Evolutionary conservation across 1,140 invertebrate genomes (phyloP), one percentile per base, ranked within the genome.

Genomic region (Drosophila teissieri): DNA sequence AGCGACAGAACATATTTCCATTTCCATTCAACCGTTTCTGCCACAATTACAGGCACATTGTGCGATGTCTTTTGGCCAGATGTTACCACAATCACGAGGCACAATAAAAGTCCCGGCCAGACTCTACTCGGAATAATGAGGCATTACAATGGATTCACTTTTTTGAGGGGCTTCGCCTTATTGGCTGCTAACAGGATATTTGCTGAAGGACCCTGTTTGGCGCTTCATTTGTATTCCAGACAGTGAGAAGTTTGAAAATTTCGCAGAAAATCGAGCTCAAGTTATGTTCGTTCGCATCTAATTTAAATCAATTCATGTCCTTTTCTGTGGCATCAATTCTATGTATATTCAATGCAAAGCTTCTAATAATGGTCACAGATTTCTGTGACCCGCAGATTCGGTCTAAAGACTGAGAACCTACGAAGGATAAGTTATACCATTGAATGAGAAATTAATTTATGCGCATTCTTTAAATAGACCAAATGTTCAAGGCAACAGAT

Each of bases 141-240:
- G 53, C 68, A 72, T 72, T 70, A 70, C 68, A 72, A 72, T 70
- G 68, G 65, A 68, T 68, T 68, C 61, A 58, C 31, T 52, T 65
- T 51, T 74, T 49, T 54, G 27, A 51, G 36, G 51, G 34, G 31
- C 39, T 42, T 52, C 64, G 68, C 68, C 70, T 73, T 74, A 74
- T 74, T 74, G 72, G 72, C 58, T 74, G 72, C 72, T 42, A 74
- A 74, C 37, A 74, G 72, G 58, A 74, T 44, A 74, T 74, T 74
- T 64, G 37, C 45, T 42, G 34, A 19, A 44, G 58, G 52, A 52
- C 19, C 31, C 45, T 19, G 24, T 74, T 51, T 74, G 70, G 14
- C 58, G 58, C 72, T 64, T 74, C 72, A 74, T 74, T 74, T 74
- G 70, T 74, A 74, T 74, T 40, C 70, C 37, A 74, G 70, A 39